Evolutionary conservation across 2,888 invertebrate genomes (phyloP), one percentile per base, ranked within the genome.

Genomic region (Lasioglossum villosulum): DNA sequence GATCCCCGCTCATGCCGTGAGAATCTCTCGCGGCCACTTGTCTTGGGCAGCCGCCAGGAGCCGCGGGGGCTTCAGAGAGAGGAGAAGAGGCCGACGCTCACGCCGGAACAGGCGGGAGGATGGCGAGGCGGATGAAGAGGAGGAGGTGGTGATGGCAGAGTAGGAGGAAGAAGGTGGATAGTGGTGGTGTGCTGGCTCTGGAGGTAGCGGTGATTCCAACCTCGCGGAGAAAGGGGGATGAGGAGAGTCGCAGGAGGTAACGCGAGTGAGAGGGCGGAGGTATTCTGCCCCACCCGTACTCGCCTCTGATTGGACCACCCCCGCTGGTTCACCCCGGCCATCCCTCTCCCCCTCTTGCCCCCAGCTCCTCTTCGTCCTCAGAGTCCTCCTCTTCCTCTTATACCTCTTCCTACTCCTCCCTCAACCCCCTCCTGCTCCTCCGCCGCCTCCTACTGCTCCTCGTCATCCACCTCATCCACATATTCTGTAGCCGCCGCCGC

Each of bases 231-330:
- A 87, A 90, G 89, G 90, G 91, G 89, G 89, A 84, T 86, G 91
- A 87, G 92, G 89, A 89, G 91, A 90, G 90, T 91, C 84, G 92
- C 89, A 88, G 91, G 92, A 90, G 91, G 91, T 87, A 91, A 90
- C 80, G 87, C 85, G 90, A 90, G 87, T 92, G 93, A 92, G 92
- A 91, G 89, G 92, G 92, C 92, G 93, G 91, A 93, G 92, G 91
- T 90, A 89, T 91, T 92, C 93, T 91, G 94, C 94, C 93, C 93
- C 92, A 93, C 93, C 94, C 93, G 92, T 92, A 92, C 91, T 91
- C 91, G 92, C 88, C 93, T 93, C 94, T 94, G 94, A 95, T 95
- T 95, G 95, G 95, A 94, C 94, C 93, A 93, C 93, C 94, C 93
- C 93, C 92, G 91, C 88, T 79, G 82, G 88, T 85, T 89, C 89